Evolutionary conservation across 1,140 invertebrate genomes (phyloP).

Genomic region (Drosophila kohkoa): DNA sequence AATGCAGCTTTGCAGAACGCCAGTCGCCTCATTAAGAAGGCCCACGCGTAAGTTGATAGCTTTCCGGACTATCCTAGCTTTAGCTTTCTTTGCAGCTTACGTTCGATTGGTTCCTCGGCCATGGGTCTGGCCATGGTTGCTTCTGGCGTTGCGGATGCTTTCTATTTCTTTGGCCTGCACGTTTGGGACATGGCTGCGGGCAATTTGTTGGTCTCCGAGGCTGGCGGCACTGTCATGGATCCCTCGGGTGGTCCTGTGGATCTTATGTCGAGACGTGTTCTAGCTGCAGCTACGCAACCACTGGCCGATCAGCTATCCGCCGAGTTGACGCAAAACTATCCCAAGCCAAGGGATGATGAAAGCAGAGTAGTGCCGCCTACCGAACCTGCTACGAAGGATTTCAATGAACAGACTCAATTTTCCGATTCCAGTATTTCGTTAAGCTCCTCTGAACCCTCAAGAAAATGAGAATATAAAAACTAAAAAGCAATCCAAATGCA

Average conservation of each 20-base stretch:
- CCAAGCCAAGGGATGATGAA: slow-evolving; percentile 63
- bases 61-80: neutral
- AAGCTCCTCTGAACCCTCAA: neutral
- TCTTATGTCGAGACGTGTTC: slow-evolving; percentile 90
- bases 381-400: slow-evolving; percentile 36
- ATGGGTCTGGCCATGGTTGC: slow-evolving; percentile 97
- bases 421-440: slow-evolving; percentile 45
- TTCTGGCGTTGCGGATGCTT: slow-evolving; percentile 92
- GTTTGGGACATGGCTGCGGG: slow-evolving; percentile 96
- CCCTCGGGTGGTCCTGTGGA: slow-evolving; percentile 92
- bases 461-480: neutral
- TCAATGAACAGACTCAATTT: slow-evolving; percentile 61
- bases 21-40: slow-evolving; percentile 88
- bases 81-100: slow-evolving; percentile 86
- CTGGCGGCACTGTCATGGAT: slow-evolving; percentile 97
- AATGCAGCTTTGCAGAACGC: slow-evolving; percentile 91
- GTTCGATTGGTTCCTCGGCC: slow-evolving; percentile 95
- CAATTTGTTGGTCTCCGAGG: slow-evolving; percentile 93
- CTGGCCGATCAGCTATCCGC: slow-evolving; percentile 89
- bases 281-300: slow-evolving; percentile 90
- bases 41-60: slow-evolving; percentile 90
- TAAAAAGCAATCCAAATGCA: neutral
- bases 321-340: slow-evolving; percentile 84
- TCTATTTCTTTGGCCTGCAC: slow-evolving; percentile 96
- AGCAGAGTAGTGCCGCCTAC: neutral